phyloP scores from a whole-genome alignment of 2,888 invertebrate species.

The Celastrina argiolus region DNA sequence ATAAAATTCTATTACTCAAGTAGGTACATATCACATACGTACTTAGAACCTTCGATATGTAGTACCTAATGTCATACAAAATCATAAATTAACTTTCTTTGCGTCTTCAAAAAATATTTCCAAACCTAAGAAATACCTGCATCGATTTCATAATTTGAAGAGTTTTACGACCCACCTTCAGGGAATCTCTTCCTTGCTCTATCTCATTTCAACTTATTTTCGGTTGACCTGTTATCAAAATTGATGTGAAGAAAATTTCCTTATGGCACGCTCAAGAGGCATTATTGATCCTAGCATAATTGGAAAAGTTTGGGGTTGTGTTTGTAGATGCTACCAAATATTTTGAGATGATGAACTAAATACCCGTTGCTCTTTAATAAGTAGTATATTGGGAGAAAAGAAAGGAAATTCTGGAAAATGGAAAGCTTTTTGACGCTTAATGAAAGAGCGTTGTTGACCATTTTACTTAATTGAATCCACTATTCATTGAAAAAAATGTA shows the following conservation, averaged over 20 bases:
- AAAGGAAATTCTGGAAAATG: too few species aligned
- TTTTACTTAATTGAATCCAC: too few species aligned
- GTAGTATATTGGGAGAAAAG: too few species aligned
- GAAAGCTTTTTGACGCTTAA: too few species aligned
- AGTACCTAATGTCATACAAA: not conserved
- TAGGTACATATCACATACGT: too few species aligned
- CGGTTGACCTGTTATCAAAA: slow-evolving; percentile 14
- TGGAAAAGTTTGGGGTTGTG: not conserved
- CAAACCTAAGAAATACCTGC: not conserved
- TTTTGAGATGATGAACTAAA: too few species aligned
- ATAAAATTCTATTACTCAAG: too few species aligned
- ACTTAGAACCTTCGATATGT: too few species aligned
- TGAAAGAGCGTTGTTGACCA: too few species aligned
- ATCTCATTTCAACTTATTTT: not conserved
- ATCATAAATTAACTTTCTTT: not conserved
- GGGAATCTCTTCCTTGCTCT: not conserved
- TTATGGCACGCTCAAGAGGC: not conserved
- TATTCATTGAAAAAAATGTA: too few species aligned
- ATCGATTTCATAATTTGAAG: not conserved
- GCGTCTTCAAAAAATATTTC: not conserved
- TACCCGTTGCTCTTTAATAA: too few species aligned
- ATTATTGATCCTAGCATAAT: not conserved
- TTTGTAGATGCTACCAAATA: too few species aligned
- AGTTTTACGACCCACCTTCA: not conserved
- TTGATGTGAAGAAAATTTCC: not conserved